Conservation (phyloP, 2,888 invertebrate species). For the Abscondita cerata region DNA sequence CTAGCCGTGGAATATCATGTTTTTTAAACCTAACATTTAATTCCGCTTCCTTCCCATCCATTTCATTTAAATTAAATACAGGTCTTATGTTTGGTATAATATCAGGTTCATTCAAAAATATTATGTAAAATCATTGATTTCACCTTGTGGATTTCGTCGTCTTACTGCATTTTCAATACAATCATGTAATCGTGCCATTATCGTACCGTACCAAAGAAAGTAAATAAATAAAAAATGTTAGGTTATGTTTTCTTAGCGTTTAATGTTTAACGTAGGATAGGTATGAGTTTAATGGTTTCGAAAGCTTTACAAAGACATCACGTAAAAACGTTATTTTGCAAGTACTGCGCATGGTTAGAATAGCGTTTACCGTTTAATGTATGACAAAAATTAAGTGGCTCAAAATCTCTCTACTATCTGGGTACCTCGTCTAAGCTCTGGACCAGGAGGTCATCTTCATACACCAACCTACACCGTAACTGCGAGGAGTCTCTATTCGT, state of each 20-base stretch:
- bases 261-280: too few species aligned
- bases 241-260: neutral
- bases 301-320: neutral
- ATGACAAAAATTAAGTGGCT: neutral
- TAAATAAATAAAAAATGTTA: neutral
- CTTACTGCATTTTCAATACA: neutral
- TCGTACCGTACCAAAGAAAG: neutral
- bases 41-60: neutral
- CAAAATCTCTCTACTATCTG: too few species aligned
- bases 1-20: neutral
- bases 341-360: neutral
- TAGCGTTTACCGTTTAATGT: neutral
- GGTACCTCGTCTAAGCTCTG: too few species aligned
- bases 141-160: neutral
- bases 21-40: neutral
- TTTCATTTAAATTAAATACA: neutral
- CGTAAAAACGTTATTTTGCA: neutral
- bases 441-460: too few species aligned
- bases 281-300: neutral
- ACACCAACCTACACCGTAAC: too few species aligned
- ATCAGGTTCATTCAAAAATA: slow-evolving; percentile 2
- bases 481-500: too few species aligned
- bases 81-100: neutral
- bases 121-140: neutral
- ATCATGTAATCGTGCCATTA: slow-evolving; percentile 1